Evolutionary conservation across 2,797 vertebrate genomes (phyloP).

Genomic region (Cuniculus paca): DNA sequence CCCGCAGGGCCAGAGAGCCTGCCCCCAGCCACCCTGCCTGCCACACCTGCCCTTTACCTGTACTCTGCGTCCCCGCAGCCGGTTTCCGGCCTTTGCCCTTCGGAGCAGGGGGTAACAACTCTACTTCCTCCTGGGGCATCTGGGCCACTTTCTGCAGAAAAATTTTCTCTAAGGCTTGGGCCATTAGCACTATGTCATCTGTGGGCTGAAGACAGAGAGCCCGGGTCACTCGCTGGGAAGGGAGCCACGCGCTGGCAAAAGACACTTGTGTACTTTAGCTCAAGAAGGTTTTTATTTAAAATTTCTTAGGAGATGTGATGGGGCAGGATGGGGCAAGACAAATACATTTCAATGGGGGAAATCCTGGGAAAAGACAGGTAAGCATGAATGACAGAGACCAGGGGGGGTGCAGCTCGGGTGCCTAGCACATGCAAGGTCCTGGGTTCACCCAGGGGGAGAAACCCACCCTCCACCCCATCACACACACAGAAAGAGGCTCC

Average conservation of each 20-base stretch:
- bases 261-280: rapidly evolving
- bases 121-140: conserved; percentile 96
- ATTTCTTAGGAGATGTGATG: neutral
- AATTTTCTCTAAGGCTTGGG: conserved; percentile 97
- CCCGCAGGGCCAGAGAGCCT: neutral
- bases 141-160: conserved; percentile 96
- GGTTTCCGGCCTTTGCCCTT: conserved; percentile 95
- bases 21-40: rapidly evolving
- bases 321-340: neutral
- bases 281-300: rapidly evolving
- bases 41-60: conserved; percentile 85
- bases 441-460: neutral
- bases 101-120: conserved; percentile 91
- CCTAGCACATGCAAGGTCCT: neutral
- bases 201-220: conserved; percentile 92
- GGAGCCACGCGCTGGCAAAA: rapidly evolving
- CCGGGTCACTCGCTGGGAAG: neutral
- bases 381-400: rapidly evolving
- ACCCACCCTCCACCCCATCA: neutral
- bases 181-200: conserved; percentile 99
- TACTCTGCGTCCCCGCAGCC: conserved; percentile 79
- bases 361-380: neutral
- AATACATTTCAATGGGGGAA: rapidly evolving
- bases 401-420: neutral
- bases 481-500: neutral